These are phyloP conservation scores for Dolichotis patagonum DNA, from an alignment of 2,113 vertebrate species.

Conservation along the genomic window DNA sequence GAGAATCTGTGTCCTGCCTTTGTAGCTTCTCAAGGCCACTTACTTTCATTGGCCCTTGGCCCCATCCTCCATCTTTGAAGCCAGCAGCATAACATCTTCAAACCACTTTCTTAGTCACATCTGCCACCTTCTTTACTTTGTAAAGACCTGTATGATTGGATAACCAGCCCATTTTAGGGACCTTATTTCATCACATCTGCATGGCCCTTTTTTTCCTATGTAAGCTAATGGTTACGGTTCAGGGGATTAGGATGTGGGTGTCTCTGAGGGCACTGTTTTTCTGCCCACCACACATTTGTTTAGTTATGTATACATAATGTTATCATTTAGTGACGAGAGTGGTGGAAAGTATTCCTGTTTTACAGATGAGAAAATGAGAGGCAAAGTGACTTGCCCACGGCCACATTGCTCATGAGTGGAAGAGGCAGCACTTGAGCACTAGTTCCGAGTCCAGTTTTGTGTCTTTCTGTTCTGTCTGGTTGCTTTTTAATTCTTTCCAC, in stretches of 20 bases:
- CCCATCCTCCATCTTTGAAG: background rate
- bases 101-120: background rate
- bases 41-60: background rate
- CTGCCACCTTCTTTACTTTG: background rate
- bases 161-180: background rate
- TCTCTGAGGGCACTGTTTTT: constrained; percentile 8
- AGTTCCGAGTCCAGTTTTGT: background rate
- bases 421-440: background rate
- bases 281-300: background rate
- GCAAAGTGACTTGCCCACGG: background rate
- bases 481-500: constrained; percentile 29
- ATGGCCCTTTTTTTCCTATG: background rate
- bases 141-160: background rate
- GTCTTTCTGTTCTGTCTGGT: background rate
- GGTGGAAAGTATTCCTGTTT: background rate
- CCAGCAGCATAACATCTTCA: background rate
- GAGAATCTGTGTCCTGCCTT: background rate
- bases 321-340: background rate
- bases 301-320: background rate
- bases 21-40: background rate
- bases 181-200: background rate
- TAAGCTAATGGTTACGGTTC: background rate
- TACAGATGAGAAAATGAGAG: background rate
- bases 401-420: background rate
- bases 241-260: background rate